phyloP scores from a whole-genome alignment of 2,113 vertebrate species.

The Solea solea region DNA sequence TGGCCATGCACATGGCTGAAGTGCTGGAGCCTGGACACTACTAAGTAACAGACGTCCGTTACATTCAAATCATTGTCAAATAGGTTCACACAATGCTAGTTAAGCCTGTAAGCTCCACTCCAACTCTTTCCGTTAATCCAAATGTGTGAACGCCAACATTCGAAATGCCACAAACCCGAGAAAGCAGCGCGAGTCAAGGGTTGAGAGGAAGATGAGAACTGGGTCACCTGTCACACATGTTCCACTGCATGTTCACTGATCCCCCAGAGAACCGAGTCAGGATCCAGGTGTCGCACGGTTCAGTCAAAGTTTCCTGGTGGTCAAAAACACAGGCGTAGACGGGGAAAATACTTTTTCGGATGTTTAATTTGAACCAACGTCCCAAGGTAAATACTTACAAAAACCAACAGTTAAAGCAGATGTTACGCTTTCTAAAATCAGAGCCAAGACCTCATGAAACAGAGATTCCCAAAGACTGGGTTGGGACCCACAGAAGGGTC shows the following conservation, averaged over 20 bases:
- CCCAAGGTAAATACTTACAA: too few species aligned
- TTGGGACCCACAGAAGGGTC: too few species aligned
- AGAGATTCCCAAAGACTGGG: too few species aligned
- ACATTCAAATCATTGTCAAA: not conserved
- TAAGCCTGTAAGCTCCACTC: not conserved
- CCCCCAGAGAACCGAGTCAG: slow-evolving; percentile 41
- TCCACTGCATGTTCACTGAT: slow-evolving; percentile 49
- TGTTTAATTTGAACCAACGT: too few species aligned
- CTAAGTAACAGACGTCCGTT: slow-evolving; percentile 26
- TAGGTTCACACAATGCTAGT: too few species aligned
- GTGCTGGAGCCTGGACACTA: slow-evolving; percentile 66
- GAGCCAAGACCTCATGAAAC: too few species aligned
- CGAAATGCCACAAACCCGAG: slow-evolving; percentile 32
- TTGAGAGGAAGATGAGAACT: slow-evolving; percentile 64
- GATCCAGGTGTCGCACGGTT: slow-evolving; percentile 51
- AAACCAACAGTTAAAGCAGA: too few species aligned
- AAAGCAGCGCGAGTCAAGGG: slow-evolving; percentile 7
- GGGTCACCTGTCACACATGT: slow-evolving; percentile 66
- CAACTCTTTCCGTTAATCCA: too few species aligned
- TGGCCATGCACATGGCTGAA: slow-evolving; percentile 76
- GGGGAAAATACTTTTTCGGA: too few species aligned
- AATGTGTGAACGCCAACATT: slow-evolving; percentile 30
- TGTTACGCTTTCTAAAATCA: too few species aligned
- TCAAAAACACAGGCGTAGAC: too few species aligned
- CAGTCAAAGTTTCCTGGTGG: too few species aligned